Evolutionary conservation across 2,888 invertebrate species (phyloP).

Genomic region (Poecilobothrus nobilitatus): DNA sequence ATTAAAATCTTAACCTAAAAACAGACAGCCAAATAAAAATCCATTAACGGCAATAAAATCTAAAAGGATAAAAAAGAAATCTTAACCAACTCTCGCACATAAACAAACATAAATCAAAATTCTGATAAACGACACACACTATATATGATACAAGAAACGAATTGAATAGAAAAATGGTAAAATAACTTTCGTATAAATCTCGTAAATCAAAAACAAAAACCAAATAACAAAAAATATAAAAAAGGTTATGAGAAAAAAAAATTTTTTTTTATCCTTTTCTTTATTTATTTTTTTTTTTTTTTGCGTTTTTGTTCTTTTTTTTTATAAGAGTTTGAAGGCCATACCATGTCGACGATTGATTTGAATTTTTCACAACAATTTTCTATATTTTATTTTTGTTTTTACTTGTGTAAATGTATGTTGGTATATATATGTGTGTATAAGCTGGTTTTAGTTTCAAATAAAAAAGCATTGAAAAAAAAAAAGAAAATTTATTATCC

Average conservation of each 20-base stretch:
- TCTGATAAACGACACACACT: no score
- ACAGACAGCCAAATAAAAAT: no score
- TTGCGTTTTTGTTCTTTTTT: no score
- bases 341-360: conserved; percentile 1
- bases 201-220: background rate
- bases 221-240: background rate
- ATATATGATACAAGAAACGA: no score
- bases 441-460: background rate
- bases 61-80: no score
- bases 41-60: no score
- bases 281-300: background rate
- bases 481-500: background rate
- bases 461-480: background rate
- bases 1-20: no score
- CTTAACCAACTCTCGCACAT: no score
- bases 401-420: background rate
- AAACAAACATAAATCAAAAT: no score
- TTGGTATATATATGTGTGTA: background rate
- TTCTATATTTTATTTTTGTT: background rate
- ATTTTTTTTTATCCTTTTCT: no score
- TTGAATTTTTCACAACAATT: conserved; percentile 1
- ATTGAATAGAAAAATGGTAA: no score
- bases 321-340: background rate
- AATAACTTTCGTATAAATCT: background rate
- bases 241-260: background rate